A percentile compares a stretch with the other conserved stretches of the same genome.
Conservation (phyloP, 2,797 vertebrate genomes). For the Podarcis siculus region DNA sequence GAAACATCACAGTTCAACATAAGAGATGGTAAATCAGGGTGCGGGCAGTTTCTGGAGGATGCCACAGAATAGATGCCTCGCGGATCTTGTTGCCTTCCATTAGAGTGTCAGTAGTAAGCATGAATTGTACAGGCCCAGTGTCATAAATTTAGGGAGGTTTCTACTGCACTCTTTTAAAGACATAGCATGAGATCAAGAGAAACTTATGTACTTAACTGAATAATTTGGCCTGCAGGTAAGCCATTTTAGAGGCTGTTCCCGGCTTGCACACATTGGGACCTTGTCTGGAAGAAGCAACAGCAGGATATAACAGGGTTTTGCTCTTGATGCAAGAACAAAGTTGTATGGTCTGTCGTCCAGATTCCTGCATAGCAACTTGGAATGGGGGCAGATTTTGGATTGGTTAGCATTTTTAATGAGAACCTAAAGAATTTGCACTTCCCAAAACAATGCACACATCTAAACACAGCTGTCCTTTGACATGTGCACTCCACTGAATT, state of each 20-base stretch:
- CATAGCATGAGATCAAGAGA: background rate
- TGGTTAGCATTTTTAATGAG: no score
- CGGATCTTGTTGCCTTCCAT: background rate
- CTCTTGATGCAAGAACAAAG: background rate
- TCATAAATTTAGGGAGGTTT: background rate
- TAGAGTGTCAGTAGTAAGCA: slow-evolving; percentile 3
- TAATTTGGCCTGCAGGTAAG: background rate
- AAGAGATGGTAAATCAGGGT: background rate
- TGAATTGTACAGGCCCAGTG: background rate
- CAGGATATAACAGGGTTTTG: background rate
- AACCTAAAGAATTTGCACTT: no score
- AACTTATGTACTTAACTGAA: slow-evolving; percentile 7
- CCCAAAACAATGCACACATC: no score
- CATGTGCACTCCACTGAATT: no score
- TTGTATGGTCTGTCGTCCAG: background rate
- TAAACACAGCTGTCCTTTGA: no score
- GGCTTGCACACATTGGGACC: background rate
- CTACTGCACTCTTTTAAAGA: background rate
- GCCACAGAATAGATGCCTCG: background rate
- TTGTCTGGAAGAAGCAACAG: background rate
- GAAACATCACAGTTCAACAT: slow-evolving; percentile 23
- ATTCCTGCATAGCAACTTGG: no score
- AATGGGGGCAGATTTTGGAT: background rate
- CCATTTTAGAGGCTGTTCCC: background rate
- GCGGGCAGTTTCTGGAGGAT: background rate